A percentile compares a stretch with the other conserved stretches of the same genome.
phyloP scores from a whole-genome alignment of 2,113 vertebrate genomes.

The Climacteris rufus region DNA sequence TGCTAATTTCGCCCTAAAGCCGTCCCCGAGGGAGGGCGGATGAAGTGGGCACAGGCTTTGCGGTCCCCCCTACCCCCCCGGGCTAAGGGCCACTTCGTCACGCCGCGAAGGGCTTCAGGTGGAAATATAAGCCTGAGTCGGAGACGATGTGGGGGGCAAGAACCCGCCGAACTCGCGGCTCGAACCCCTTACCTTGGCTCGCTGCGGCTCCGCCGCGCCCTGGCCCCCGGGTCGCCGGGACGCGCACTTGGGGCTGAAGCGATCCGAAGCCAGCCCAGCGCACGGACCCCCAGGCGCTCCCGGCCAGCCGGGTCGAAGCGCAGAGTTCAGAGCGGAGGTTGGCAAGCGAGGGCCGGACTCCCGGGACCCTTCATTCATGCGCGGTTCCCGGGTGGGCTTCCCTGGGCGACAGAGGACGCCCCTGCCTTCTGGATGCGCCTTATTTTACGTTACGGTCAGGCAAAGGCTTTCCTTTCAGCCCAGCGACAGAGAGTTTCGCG shows the following conservation, averaged over 20 bases:
- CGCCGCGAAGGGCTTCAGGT: neutral
- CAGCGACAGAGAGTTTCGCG: neutral
- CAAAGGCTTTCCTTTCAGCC: neutral
- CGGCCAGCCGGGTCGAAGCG: neutral
- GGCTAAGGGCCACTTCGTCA: neutral
- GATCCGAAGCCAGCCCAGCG: neutral
- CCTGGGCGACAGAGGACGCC: neutral
- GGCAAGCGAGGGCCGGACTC: neutral
- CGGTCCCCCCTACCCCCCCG: rapidly evolving
- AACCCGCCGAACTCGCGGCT: neutral
- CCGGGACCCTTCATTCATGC: neutral
- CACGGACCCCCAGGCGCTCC: neutral
- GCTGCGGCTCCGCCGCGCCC: neutral
- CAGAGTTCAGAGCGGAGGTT: neutral
- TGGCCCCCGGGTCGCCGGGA: neutral
- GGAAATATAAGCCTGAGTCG: neutral
- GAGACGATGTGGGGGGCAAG: neutral
- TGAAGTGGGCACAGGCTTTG: neutral
- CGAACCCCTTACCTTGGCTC: neutral
- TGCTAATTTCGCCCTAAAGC: neutral
- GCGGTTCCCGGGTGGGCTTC: too few species aligned
- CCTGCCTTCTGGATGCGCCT: neutral
- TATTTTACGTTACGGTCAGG: neutral
- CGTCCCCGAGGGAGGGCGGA: neutral
- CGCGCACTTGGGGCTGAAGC: neutral